Base-by-base conservation (phyloP, 2,888 invertebrate genomes). In the Gryllus longicercus region DNA sequence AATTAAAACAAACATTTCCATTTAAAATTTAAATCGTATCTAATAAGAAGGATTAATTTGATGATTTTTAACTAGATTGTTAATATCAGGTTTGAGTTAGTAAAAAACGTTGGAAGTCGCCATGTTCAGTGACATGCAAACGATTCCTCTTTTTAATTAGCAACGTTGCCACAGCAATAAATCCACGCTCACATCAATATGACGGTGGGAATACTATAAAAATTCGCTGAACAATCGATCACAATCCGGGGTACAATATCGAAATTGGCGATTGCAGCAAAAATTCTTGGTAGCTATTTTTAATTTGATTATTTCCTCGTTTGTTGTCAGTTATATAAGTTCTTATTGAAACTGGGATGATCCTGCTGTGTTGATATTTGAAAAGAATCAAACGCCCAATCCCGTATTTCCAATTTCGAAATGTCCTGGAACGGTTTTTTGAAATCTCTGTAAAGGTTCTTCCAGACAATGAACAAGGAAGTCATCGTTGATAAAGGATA, bases 361-460 rank as follows among this genome's bases (percentile, higher is more conserved):
- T 82, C 4, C 79, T 83, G 80, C 82, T 77, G 11, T 77, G 77
- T 77, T 50, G 77, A 77, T 49, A 77, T 82, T 84, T 83, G 82
- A 82, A 83, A 83, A 81, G 84, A 82, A 81, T 83, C 82, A 78
- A 83, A 83, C 75, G 83, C 82, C 83, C 83, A 84, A 79, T 82
- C 80, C 78, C 82, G 82, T 82, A 84, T 83, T 38, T 83, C 80
- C 81, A 83, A 63, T 25, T 82, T 82, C 50, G 4, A 83, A 83
- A 83, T 83, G 79, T 84, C 82, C 77, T 84, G 76, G 78, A 83
- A 84, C 82, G 83, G 81, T 80, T 83, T 78, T 10, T 77, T 82
- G 78, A 83, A 83, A 80, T 83, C 83, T 80, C 18, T 77, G 79
- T 84, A 82, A 25, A 84, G 81, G 78, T 80, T 80, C 79, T 82